A percentile compares a stretch with the other conserved stretches of the same genome.
These are phyloP conservation scores for Labeo catla DNA, from an alignment of 2,113 vertebrate genomes.

Conservation along the genomic window DNA sequence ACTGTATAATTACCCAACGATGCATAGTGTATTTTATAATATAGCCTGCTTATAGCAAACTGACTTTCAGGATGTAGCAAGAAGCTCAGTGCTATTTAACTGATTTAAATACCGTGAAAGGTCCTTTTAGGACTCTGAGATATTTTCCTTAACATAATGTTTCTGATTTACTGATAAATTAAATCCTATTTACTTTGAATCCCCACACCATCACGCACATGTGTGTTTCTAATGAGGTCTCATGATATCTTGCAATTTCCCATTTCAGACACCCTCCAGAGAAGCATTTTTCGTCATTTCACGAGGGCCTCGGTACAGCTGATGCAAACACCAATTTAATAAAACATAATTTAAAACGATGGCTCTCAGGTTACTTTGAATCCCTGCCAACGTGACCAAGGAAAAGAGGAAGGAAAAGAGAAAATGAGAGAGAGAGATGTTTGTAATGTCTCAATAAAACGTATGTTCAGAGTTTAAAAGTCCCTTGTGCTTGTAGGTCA, in stretches of 20 bases:
- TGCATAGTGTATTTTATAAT: not conserved
- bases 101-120: not conserved
- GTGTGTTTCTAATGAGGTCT: slow-evolving; percentile 54
- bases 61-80: not conserved
- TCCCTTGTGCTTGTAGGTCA: slow-evolving; percentile 49
- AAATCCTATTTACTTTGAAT: slow-evolving; percentile 57
- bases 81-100: not conserved
- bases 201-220: slow-evolving; percentile 17
- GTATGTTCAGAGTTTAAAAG: slow-evolving; percentile 49
- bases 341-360: slow-evolving; percentile 58
- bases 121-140: slow-evolving; percentile 21
- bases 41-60: not conserved
- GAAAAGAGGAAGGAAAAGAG: slow-evolving; percentile 35
- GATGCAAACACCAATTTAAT: slow-evolving; percentile 56
- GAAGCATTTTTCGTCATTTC: slow-evolving; percentile 50
- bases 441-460: slow-evolving; percentile 43
- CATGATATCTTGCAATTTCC: slow-evolving; percentile 56
- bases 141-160: slow-evolving; percentile 44
- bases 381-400: slow-evolving; percentile 44
- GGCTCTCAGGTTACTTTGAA: slow-evolving; percentile 55
- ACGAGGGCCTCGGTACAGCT: slow-evolving; percentile 46
- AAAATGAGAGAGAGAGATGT: slow-evolving; percentile 35
- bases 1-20: too few species aligned
- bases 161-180: slow-evolving; percentile 60
- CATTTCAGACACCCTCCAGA: slow-evolving; percentile 36